These are phyloP conservation scores for Aphidoletes aphidimyza DNA, from an alignment of 2,888 invertebrate species.

Conservation along the genomic window DNA sequence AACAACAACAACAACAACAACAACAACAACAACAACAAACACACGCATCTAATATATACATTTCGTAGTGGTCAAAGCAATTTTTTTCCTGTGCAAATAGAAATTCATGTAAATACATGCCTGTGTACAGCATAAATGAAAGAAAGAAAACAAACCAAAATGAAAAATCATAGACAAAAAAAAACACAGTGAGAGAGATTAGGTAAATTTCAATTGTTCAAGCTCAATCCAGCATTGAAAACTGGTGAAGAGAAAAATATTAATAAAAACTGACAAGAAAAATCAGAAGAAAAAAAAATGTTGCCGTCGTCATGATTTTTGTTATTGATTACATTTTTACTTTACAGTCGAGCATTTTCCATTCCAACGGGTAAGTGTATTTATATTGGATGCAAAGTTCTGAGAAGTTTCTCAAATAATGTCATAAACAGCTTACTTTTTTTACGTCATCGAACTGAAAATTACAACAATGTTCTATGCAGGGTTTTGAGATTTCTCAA, in stretches of 20 bases:
- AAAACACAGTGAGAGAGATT: too few relatives aligned
- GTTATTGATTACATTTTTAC: background rate
- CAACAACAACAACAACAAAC: background rate
- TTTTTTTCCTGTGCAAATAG: background rate
- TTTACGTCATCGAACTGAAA: too few relatives aligned
- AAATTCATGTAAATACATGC: conserved; percentile 8
- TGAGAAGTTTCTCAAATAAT: too few relatives aligned
- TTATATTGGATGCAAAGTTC: too few relatives aligned
- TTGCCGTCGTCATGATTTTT: background rate
- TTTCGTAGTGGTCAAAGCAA: background rate
- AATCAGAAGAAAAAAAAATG: background rate
- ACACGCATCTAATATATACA: background rate
- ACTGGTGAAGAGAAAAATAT: background rate
- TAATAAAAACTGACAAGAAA: background rate
- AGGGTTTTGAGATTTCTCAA: too few relatives aligned
- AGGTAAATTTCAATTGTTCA: conserved; percentile 11
- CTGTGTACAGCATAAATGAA: too few relatives aligned
- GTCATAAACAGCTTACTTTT: too few relatives aligned
- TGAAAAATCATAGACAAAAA: background rate
- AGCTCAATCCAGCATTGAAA: background rate
- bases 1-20: background rate
- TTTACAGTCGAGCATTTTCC: too few relatives aligned
- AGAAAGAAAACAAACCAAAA: background rate
- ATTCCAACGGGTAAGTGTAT: too few relatives aligned
- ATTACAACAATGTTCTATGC: too few relatives aligned